phyloP scores from a whole-genome alignment of 2,797 vertebrate genomes.

The Chanos chanos region DNA sequence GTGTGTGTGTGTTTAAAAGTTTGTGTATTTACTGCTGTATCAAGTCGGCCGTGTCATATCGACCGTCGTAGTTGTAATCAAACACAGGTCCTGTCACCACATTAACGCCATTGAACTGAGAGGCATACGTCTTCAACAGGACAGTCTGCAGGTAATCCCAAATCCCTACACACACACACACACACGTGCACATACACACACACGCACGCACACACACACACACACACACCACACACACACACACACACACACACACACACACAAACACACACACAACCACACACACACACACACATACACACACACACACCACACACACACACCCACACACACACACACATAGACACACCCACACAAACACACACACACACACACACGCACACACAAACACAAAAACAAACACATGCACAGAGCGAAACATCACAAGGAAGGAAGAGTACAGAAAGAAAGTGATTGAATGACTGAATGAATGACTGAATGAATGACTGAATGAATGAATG shows the following conservation, averaged over 20 bases:
- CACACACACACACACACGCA: no score
- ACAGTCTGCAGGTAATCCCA: slow-evolving; percentile 82
- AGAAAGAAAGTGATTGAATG: background rate
- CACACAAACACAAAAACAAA: no score
- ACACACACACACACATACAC: background rate
- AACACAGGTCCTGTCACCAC: slow-evolving; percentile 84
- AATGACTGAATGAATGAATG: background rate
- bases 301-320: background rate
- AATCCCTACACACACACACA: slow-evolving; percentile 66
- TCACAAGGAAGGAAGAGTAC: background rate
- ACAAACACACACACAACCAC: background rate
- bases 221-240: background rate
- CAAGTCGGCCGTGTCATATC: slow-evolving; percentile 70
- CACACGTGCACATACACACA: background rate
- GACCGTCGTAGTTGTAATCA: slow-evolving; percentile 83
- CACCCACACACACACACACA: no score
- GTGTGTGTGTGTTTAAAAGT: no score
- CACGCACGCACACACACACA: background rate
- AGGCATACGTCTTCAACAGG: slow-evolving; percentile 73
- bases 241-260: background rate
- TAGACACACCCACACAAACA: no score
- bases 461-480: background rate
- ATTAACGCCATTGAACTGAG: slow-evolving; percentile 75
- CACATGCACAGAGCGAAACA: background rate
- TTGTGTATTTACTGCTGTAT: slow-evolving; percentile 72